Conservation (phyloP, 2,797 vertebrate species). For the Odontamblyopus rebecca region DNA sequence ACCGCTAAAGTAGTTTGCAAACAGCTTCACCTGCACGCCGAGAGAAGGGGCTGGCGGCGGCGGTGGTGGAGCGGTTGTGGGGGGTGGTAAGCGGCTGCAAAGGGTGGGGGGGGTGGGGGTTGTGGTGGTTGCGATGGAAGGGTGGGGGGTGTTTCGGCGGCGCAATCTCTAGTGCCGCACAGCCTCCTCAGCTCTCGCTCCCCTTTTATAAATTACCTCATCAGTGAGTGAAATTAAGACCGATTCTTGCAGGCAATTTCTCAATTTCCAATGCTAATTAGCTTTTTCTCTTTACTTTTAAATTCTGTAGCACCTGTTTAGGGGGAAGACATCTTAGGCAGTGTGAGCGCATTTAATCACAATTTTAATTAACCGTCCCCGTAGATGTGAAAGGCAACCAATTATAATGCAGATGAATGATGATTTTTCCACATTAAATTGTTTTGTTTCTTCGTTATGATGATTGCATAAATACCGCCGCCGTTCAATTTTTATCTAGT, state of each 20-base stretch:
- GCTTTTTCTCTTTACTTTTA: constrained; percentile 99
- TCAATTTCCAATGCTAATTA: constrained; percentile 99
- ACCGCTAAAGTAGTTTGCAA: constrained; percentile 93
- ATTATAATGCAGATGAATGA: constrained; percentile 99
- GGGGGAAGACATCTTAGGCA: constrained; percentile 98
- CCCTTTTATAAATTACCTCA: constrained; percentile 99
- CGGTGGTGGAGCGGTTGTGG: constrained; percentile 38
- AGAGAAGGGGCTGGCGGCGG: constrained; percentile 61
- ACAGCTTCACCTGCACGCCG: constrained; percentile 96
- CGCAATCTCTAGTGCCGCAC: constrained; percentile 88
- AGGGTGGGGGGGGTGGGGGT: constrained; percentile 69
- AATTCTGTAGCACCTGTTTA: constrained; percentile 99
- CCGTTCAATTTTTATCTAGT: constrained; percentile 94
- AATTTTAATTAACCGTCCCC: constrained; percentile 99
- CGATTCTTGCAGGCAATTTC: constrained; percentile 99
- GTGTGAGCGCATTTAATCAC: constrained; percentile 99
- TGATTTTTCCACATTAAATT: constrained; percentile 99
- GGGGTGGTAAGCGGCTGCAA: constrained; percentile 14
- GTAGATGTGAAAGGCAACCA: constrained; percentile 99
- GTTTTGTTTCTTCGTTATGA: constrained; percentile 99
- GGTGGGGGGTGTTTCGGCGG: constrained; percentile 74
- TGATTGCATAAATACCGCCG: constrained; percentile 99
- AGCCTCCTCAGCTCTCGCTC: constrained; percentile 83
- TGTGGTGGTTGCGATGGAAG: constrained; percentile 59
- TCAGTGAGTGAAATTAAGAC: constrained; percentile 99